phyloP scores from a whole-genome alignment of 30 jellyfish, hydroid and myxozoan genomes.

The Sanderia malayensis region DNA sequence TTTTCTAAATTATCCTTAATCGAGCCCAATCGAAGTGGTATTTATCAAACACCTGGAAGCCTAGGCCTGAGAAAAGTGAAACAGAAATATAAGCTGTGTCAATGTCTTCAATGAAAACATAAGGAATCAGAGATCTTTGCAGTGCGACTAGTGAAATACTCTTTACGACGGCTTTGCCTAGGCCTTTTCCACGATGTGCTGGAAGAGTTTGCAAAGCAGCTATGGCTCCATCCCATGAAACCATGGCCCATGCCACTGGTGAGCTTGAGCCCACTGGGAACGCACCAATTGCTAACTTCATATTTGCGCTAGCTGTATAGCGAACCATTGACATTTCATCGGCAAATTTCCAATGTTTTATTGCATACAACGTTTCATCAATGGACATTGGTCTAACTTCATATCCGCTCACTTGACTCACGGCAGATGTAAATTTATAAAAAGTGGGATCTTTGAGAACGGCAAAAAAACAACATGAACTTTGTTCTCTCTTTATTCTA shows the following conservation, averaged over 20 bases:
- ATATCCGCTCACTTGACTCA: constrained; percentile 5
- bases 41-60: constrained; percentile 7
- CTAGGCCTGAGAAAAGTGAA: constrained; percentile 23
- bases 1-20: background rate
- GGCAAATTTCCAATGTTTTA: constrained; percentile 9
- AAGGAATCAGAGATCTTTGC: constrained; percentile 13
- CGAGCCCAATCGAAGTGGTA: background rate
- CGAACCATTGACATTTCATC: background rate
- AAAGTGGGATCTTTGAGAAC: constrained; percentile 18
- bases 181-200: constrained; percentile 42
- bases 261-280: constrained; percentile 19
- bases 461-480: constrained; percentile 33
- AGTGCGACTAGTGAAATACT: constrained; percentile 9
- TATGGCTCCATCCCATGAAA: constrained; percentile 20
- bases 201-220: constrained; percentile 21
- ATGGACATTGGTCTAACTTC: constrained; percentile 14
- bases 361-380: constrained; percentile 19
- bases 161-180: constrained; percentile 41
- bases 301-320: constrained; percentile 5
- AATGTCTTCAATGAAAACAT: constrained; percentile 25
- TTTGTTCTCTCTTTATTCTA: no score
- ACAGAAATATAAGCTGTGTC: constrained; percentile 8
- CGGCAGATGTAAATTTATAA: background rate
- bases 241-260: constrained; percentile 49
- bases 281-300: constrained; percentile 47